phyloP scores from a whole-genome alignment of 2,797 vertebrate species.

The Dromococcyx pavoninus region DNA sequence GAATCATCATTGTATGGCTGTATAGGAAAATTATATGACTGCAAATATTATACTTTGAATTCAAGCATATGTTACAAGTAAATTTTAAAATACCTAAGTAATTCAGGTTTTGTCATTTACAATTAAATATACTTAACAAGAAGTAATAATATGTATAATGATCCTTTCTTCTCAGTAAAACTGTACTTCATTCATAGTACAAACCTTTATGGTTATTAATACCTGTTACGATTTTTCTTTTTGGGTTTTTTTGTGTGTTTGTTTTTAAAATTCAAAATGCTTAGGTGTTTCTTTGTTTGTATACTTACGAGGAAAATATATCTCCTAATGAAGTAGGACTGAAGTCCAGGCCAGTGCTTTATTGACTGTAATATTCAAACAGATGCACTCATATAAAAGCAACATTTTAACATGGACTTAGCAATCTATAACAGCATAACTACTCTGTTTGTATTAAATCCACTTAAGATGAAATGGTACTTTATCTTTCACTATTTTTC shows the following conservation, averaged over 20 bases:
- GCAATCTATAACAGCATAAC: not conserved
- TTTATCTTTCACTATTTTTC: not conserved
- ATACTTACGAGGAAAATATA: not conserved
- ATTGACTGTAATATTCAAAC: not conserved
- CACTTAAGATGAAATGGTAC: not conserved
- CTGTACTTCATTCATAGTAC: not conserved
- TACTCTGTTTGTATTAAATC: not conserved
- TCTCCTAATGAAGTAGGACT: not conserved
- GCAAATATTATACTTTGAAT: not conserved
- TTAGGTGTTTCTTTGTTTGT: not conserved
- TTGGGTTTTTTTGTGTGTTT: not conserved
- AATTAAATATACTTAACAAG: not conserved
- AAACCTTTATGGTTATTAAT: not conserved
- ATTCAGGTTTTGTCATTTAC: not conserved
- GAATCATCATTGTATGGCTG: not conserved
- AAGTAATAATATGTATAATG: not conserved
- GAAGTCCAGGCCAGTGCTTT: not conserved
- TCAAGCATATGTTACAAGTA: not conserved
- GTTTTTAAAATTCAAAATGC: not conserved
- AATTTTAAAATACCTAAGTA: not conserved
- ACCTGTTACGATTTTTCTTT: not conserved
- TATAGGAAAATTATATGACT: not conserved
- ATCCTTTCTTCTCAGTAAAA: not conserved
- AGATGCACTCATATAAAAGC: not conserved
- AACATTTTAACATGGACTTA: not conserved